These are phyloP conservation scores for Oxyura jamaicensis DNA, from an alignment of 2,113 vertebrate species.

Conservation along the genomic window DNA sequence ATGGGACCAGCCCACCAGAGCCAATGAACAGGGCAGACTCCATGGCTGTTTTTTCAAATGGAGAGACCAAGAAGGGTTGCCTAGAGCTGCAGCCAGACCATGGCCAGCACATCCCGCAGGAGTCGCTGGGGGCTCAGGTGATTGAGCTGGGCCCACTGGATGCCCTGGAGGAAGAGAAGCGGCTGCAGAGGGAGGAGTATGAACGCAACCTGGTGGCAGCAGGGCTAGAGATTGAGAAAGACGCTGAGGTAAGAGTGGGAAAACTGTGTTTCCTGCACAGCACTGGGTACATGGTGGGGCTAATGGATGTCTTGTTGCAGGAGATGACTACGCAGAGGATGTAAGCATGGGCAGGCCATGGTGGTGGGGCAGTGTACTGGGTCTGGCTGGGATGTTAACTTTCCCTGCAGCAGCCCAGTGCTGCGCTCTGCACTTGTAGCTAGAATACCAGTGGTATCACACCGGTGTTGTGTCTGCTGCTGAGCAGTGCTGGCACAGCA, in stretches of 20 bases:
- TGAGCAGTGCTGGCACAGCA: too few species aligned
- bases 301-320: rapidly evolving
- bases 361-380: too few species aligned
- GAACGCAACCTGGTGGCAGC: slow-evolving; percentile 87
- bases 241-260: slow-evolving; percentile 77
- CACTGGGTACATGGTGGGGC: rapidly evolving
- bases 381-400: too few species aligned
- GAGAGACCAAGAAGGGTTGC: slow-evolving; percentile 51
- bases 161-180: slow-evolving; percentile 83
- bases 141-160: slow-evolving; percentile 73
- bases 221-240: slow-evolving; percentile 91
- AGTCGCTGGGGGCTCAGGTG: slow-evolving; percentile 1
- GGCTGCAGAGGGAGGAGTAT: slow-evolving; percentile 89
- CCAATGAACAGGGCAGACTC: not conserved
- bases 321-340: too few species aligned
- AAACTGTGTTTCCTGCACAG: rapidly evolving
- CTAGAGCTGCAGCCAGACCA: not conserved
- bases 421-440: too few species aligned
- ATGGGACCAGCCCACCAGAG: not conserved
- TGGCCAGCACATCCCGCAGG: not conserved
- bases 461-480: too few species aligned
- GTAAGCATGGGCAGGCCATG: rapidly evolving
- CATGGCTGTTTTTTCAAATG: slow-evolving; percentile 80
- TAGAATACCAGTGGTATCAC: too few species aligned
- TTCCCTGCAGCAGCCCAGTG: too few species aligned